Evolutionary conservation across 1,140 invertebrate species (phyloP).

Genomic region (Heterodera schachtii): DNA sequence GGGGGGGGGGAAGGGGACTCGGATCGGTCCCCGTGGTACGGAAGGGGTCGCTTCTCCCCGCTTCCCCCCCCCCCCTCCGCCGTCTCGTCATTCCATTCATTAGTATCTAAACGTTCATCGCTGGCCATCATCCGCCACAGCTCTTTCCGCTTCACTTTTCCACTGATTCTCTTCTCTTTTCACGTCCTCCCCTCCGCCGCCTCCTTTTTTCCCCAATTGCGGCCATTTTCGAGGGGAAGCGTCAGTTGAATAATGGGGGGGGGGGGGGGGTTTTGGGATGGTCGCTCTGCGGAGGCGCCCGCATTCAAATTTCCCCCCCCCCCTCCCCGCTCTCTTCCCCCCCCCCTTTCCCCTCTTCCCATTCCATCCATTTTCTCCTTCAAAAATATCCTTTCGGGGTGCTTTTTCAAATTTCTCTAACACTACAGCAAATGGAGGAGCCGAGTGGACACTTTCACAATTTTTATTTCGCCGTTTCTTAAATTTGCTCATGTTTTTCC

Average conservation of each 20-base stretch:
- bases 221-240: constrained; percentile 13
- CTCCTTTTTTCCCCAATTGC: background rate
- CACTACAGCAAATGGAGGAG: background rate
- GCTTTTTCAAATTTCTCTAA: background rate
- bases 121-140: too few relatives aligned
- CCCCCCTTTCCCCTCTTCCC: background rate
- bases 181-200: background rate
- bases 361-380: background rate
- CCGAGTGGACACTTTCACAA: background rate
- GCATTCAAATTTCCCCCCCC: constrained; percentile 16
- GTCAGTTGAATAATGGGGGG: background rate
- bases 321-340: background rate
- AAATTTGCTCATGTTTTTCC: background rate
- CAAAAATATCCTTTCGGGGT: background rate
- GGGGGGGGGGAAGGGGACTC: background rate
- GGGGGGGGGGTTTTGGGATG: too few relatives aligned
- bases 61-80: background rate
- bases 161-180: background rate
- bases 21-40: background rate
- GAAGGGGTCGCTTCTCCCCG: background rate
- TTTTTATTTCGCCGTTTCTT: background rate
- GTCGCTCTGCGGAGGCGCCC: background rate
- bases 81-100: background rate
- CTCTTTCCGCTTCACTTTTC: background rate
- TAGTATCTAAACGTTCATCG: background rate